Conservation (phyloP, 2,113 vertebrate species). For the Corythoichthys haematopterus region DNA sequence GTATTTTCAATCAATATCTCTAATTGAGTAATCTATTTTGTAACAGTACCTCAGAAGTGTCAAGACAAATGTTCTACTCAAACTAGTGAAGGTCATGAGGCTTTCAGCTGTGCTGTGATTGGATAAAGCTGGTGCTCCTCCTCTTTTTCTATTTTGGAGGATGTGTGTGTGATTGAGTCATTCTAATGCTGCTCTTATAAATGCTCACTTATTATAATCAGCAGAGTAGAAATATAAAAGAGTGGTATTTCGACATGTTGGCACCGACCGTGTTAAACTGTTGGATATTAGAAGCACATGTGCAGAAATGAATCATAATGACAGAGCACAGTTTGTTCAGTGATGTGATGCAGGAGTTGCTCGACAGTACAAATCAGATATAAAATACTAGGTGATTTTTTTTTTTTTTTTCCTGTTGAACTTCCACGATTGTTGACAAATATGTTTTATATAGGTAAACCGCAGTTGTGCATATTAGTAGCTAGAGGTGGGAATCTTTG, state of each 20-base stretch:
- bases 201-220: slow-evolving; percentile 3
- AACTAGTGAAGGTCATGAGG: slow-evolving; percentile 39
- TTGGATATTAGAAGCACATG: not conserved
- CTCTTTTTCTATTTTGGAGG: slow-evolving; percentile 48
- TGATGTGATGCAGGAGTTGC: slow-evolving; percentile 1
- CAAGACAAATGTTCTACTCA: slow-evolving; percentile 4
- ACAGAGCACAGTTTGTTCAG: not conserved
- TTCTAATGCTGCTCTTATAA: slow-evolving; percentile 27
- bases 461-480: not conserved
- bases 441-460: not conserved
- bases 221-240: not conserved
- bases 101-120: slow-evolving; percentile 34
- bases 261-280: not conserved
- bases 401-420: not conserved
- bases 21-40: not conserved
- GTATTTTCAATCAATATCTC: not conserved
- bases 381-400: slow-evolving; percentile 8
- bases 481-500: no score
- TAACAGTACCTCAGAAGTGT: slow-evolving; percentile 4
- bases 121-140: slow-evolving; percentile 35
- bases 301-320: slow-evolving; percentile 4
- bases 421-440: not conserved
- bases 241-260: not conserved
- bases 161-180: slow-evolving; percentile 43
- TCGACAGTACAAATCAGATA: slow-evolving; percentile 27